Conservation (phyloP, 2,888 invertebrate genomes). For the Pseudanteris insignis region DNA sequence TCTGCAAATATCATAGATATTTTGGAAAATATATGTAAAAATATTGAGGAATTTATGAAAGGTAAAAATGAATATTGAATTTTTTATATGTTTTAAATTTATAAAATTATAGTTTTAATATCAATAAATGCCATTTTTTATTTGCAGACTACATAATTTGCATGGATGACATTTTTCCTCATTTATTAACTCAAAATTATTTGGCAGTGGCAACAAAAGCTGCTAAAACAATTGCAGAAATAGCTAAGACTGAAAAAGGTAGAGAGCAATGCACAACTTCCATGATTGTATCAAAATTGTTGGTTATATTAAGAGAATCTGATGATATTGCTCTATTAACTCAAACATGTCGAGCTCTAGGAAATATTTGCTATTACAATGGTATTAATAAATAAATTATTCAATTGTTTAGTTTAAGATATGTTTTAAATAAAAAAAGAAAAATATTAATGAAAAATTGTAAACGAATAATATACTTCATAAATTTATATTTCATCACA, state of each 20-base stretch:
- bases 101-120: too few relatives aligned
- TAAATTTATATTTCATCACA: too few relatives aligned
- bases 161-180: constrained; percentile 55
- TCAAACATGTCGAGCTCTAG: constrained; percentile 83
- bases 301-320: constrained; percentile 67
- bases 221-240: constrained; percentile 81
- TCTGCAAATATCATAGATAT: too few relatives aligned
- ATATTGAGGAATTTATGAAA: constrained; percentile 22
- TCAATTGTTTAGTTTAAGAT: too few relatives aligned
- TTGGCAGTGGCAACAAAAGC: constrained; percentile 63
- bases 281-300: constrained; percentile 71
- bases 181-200: constrained; percentile 52
- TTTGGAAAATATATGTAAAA: constrained; percentile 25
- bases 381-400: too few relatives aligned
- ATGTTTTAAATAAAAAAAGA: too few relatives aligned
- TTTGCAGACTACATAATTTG: too few relatives aligned
- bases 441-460: too few relatives aligned
- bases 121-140: too few relatives aligned
- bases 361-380: constrained; percentile 90
- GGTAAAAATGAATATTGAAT: too few relatives aligned
- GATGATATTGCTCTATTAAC: constrained; percentile 71
- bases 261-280: constrained; percentile 76
- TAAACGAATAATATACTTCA: too few relatives aligned
- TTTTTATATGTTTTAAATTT: too few relatives aligned
- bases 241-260: constrained; percentile 81